These are phyloP conservation scores for Sebastes jordani DNA, from an alignment of 2,797 vertebrate genomes.

Conservation along the genomic window DNA sequence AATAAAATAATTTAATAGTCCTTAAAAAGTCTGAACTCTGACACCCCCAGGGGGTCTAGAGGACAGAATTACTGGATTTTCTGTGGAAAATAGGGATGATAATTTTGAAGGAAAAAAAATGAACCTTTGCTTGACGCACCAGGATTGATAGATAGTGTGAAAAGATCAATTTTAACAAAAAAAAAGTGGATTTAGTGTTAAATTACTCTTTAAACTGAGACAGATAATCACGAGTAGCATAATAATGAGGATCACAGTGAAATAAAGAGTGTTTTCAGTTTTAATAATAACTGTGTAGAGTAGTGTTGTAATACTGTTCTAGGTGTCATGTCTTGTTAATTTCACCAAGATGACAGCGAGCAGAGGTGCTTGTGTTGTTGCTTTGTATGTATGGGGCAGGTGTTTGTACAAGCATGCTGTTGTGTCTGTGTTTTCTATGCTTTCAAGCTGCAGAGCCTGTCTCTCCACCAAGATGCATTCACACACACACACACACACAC, in stretches of 20 bases:
- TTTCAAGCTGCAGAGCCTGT: constrained; percentile 29
- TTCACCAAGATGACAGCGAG: not conserved
- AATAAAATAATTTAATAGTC: not conserved
- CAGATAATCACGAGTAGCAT: not conserved
- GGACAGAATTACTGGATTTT: not conserved
- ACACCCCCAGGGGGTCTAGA: too few species aligned
- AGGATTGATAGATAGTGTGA: not conserved
- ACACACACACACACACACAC: not conserved
- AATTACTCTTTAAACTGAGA: not conserved
- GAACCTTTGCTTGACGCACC: too few species aligned
- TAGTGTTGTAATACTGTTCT: not conserved
- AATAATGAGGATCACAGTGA: not conserved
- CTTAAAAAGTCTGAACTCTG: too few species aligned
- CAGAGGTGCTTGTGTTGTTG: not conserved
- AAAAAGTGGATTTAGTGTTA: not conserved
- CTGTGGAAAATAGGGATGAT: too few species aligned
- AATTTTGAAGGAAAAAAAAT: not conserved
- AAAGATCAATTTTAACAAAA: not conserved
- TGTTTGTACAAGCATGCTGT: constrained; percentile 45
- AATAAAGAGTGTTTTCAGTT: not conserved
- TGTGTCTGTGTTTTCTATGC: constrained; percentile 44
- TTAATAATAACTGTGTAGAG: not conserved
- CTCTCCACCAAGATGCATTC: constrained; percentile 14
- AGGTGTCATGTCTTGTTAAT: not conserved
- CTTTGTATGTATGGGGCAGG: not conserved